Evolutionary conservation across 2,113 vertebrate species (phyloP).

Genomic region (Romanogobio albipinnatus): DNA sequence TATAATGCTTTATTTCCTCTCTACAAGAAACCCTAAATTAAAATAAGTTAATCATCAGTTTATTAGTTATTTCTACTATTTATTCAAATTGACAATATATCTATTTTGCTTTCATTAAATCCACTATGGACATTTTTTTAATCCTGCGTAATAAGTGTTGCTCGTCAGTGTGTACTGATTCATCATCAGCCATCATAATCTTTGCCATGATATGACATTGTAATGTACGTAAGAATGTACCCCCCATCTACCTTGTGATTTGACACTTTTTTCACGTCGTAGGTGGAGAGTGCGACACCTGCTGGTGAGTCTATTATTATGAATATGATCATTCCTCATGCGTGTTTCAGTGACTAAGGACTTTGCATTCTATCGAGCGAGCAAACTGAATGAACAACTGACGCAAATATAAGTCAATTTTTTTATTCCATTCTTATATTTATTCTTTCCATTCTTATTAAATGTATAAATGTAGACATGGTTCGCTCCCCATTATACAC

Average conservation of each 20-base stretch:
- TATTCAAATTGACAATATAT: background rate
- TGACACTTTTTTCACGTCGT: background rate
- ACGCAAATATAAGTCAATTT: background rate
- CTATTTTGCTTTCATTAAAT: background rate
- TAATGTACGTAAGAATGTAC: background rate
- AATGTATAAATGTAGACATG: no score
- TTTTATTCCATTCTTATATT: background rate
- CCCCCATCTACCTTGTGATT: background rate
- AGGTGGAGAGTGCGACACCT: constrained; percentile 9
- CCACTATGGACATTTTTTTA: no score
- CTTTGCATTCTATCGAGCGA: background rate
- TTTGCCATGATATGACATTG: background rate
- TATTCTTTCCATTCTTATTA: background rate
- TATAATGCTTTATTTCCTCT: background rate
- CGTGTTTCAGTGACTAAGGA: background rate
- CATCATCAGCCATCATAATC: background rate
- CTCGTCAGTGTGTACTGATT: background rate
- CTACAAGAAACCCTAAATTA: background rate
- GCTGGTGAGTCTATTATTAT: background rate
- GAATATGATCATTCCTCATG: background rate
- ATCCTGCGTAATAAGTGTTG: background rate
- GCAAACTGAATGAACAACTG: background rate
- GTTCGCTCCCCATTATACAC: no score
- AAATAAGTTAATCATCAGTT: background rate
- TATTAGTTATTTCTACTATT: background rate